These are phyloP conservation scores for Porites rus DNA, from an alignment of 92 coral and sea anemone genomes.

Conservation along the genomic window DNA sequence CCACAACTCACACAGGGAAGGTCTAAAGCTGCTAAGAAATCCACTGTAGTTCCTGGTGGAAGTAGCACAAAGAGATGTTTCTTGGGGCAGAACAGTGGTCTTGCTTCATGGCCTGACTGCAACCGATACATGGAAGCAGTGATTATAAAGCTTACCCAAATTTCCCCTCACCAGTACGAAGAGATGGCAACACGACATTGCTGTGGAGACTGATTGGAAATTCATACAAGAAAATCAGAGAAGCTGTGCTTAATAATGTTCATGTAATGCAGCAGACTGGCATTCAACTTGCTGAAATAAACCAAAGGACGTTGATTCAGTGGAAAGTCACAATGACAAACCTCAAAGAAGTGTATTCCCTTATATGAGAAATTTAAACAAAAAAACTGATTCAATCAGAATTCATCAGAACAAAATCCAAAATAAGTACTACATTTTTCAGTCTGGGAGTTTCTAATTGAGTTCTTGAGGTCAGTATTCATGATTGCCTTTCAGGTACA, in stretches of 20 bases:
- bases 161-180: constrained; percentile 44
- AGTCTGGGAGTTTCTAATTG: background rate
- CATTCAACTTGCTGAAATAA: constrained; percentile 72
- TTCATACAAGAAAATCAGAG: background rate
- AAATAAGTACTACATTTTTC: too few species aligned
- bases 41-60: constrained; percentile 57
- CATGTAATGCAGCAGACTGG: constrained; percentile 44
- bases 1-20: constrained; percentile 52
- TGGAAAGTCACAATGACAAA: too few species aligned
- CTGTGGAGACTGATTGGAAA: constrained; percentile 52
- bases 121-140: constrained; percentile 77
- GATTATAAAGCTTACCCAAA: constrained; percentile 7
- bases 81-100: constrained; percentile 61
- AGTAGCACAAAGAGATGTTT: constrained; percentile 75
- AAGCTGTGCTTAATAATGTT: constrained; percentile 28
- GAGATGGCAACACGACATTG: constrained; percentile 34
- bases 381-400: too few species aligned
- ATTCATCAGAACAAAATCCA: too few species aligned
- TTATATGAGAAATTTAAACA: too few species aligned
- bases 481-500: background rate
- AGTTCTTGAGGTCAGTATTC: background rate
- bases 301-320: constrained; percentile 41
- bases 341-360: too few species aligned
- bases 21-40: constrained; percentile 53
- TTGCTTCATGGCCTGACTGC: constrained; percentile 78